Evolutionary conservation across 2,113 vertebrate genomes (phyloP), one percentile per base, ranked within the genome.

Genomic region (Oophaga pumilio): DNA sequence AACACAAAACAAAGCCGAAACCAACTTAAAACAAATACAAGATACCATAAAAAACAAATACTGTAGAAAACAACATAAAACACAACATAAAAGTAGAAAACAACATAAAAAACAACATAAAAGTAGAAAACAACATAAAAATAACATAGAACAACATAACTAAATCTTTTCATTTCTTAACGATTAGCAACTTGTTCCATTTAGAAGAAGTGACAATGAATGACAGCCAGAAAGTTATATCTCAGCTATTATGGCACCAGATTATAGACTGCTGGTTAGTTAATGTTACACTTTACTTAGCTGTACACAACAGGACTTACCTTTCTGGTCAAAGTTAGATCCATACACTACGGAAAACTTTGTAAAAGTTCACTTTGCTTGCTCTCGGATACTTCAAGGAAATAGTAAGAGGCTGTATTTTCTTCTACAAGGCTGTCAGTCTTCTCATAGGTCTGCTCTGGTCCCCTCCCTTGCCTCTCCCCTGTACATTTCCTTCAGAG

Each of bases 321-420:
- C 87, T 88, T 77, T 49, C 49, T 6, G 11, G 28, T 73, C 79
- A 49, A 64, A 50, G 60, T 60, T 52, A 68, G 66, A 73, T 76
- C 81, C 71, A 77, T 24, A 43, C 69, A 68, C 11, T 68, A 15
- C 80, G 77, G 86, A 20, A 74, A 74, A 50, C 56, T 88, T 82
- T 77, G 50, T 9, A 62, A 87, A 43, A 87, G 86, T 77, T 84
- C 18, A 83, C 59, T 88, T 88, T 88, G 57, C 87, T 87, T 28
- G 57, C 80, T 59, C 14, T 53, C 57, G 56, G 69, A 76, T 43
- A 76, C 57, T 17, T 88, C 49, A 83, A 83, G 78, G 78, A 87
- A 87, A 62, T 74, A 73, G 86, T 82, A 82, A 82, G 86, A 76
- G 49, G 80, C 26, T 88, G 73, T 86, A 20, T 86, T 79, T 79